phyloP scores from a whole-genome alignment of 1,140 invertebrate species.

The Bombus pyrosoma region DNA sequence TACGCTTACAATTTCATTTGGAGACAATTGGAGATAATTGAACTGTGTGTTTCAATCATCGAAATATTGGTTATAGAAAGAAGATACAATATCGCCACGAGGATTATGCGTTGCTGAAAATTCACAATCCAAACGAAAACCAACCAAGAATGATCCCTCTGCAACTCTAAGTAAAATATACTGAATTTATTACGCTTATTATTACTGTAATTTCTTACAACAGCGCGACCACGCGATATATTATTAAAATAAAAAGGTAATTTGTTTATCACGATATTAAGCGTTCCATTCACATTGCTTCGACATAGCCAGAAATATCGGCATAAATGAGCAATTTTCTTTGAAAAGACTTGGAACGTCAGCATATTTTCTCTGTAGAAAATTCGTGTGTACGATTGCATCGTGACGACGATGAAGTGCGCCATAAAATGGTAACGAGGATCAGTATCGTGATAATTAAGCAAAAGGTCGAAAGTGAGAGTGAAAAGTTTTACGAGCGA shows the following conservation, averaged over 20 bases:
- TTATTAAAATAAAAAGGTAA: not conserved
- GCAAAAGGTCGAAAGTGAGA: not conserved
- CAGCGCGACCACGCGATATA: rapidly evolving
- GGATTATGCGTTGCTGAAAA: no score
- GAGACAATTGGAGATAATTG: not conserved
- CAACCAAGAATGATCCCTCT: no score
- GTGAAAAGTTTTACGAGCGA: slow-evolving; percentile 22
- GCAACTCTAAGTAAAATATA: not conserved
- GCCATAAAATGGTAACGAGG: slow-evolving; percentile 19
- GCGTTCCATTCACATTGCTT: not conserved
- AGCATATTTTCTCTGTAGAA: not conserved
- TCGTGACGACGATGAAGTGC: not conserved
- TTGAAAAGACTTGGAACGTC: not conserved
- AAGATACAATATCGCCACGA: not conserved
- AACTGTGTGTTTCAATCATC: not conserved
- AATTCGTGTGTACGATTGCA: not conserved
- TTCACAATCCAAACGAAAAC: no score
- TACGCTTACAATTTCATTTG: not conserved
- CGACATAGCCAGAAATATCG: not conserved
- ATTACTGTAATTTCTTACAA: no score
- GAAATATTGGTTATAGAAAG: not conserved
- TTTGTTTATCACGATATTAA: not conserved
- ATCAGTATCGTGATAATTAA: slow-evolving; percentile 26
- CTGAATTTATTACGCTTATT: not conserved
- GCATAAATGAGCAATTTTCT: not conserved